Conservation (phyloP, 2,113 vertebrate species). For the Alces alces region DNA sequence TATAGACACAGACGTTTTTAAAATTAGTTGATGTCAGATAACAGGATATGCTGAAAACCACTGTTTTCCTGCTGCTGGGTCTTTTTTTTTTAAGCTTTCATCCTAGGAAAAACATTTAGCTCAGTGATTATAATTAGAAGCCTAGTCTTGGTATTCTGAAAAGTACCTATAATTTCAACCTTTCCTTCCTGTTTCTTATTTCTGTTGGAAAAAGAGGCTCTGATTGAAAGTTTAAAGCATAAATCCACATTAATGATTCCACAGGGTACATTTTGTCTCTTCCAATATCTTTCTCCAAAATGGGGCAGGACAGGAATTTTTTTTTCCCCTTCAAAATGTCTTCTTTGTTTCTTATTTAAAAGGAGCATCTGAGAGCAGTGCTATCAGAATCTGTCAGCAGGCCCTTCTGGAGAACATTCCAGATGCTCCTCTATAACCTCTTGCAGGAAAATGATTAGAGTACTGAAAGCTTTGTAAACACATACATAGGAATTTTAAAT, state of each 20-base stretch:
- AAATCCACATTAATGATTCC: background rate
- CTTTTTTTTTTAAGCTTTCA: slow-evolving; percentile 16
- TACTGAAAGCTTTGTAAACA: background rate
- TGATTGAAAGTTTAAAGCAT: background rate
- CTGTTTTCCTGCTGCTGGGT: background rate
- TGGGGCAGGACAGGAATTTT: background rate
- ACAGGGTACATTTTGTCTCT: background rate
- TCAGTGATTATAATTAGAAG: slow-evolving; percentile 37
- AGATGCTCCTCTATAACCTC: background rate
- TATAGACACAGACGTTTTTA: background rate
- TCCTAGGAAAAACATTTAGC: slow-evolving; percentile 26
- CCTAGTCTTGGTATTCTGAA: background rate
- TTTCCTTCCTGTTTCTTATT: slow-evolving; percentile 36
- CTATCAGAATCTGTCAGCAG: background rate
- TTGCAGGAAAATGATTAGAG: background rate
- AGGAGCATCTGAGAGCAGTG: background rate
- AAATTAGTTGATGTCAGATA: slow-evolving; percentile 6
- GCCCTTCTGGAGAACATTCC: background rate
- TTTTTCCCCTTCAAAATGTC: background rate
- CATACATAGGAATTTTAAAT: background rate
- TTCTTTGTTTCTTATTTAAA: background rate
- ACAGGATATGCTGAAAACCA: background rate
- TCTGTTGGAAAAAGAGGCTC: slow-evolving; percentile 9
- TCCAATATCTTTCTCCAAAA: background rate
- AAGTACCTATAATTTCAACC: slow-evolving; percentile 34